Percentiles rank a stretch among this genome's conserved stretches.
phyloP scores from a whole-genome alignment of 2,888 invertebrate genomes.

The Invenusta paracnida region DNA sequence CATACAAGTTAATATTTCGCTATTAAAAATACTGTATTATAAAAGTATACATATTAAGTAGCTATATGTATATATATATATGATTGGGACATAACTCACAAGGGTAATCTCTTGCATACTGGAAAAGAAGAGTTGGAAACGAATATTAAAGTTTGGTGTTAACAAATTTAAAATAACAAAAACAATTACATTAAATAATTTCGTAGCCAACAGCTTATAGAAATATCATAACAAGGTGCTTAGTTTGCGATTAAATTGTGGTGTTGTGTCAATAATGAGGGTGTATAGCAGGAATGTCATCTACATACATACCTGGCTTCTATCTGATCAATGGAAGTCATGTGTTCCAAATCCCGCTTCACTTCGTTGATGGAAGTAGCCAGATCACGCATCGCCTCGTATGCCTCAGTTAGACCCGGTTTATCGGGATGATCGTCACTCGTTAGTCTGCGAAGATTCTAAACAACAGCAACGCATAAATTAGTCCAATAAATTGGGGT shows the following conservation, averaged over 20 bases:
- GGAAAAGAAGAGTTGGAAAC: not conserved
- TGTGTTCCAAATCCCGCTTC: constrained; percentile 86
- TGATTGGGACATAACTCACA: too few relatives aligned
- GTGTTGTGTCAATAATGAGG: too few relatives aligned
- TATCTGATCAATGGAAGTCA: constrained; percentile 81
- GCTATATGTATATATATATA: too few relatives aligned
- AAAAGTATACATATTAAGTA: not conserved
- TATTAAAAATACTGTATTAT: not conserved
- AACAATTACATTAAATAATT: too few relatives aligned
- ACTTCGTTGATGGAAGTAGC: constrained; percentile 86
- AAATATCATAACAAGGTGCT: too few relatives aligned
- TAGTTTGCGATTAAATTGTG: too few relatives aligned
- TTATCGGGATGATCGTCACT: constrained; percentile 16
- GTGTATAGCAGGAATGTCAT: too few relatives aligned
- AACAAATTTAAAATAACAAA: too few relatives aligned
- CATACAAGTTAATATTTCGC: too few relatives aligned
- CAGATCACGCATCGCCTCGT: constrained; percentile 40
- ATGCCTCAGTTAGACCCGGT: constrained; percentile 28
- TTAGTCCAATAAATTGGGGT: too few relatives aligned
- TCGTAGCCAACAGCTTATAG: too few relatives aligned
- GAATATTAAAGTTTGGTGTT: too few relatives aligned
- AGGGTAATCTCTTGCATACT: constrained; percentile 12
- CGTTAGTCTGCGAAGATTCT: constrained; percentile 32
- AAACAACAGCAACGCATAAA: not conserved
- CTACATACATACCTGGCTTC: constrained; percentile 70